phyloP scores from a whole-genome alignment of 2,113 vertebrate genomes.

The Laticauda colubrina region DNA sequence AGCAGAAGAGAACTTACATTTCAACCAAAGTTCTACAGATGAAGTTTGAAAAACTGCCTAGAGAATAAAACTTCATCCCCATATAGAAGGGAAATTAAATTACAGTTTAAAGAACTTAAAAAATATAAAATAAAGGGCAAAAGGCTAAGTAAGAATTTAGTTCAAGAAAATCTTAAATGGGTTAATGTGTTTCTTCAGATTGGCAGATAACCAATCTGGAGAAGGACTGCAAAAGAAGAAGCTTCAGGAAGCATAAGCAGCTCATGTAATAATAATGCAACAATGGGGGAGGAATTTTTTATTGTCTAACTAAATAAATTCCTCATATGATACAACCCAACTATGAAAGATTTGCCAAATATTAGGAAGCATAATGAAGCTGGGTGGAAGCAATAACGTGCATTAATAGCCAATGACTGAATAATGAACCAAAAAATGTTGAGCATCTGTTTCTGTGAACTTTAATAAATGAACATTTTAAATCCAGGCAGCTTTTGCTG shows the following conservation, averaged over 20 bases:
- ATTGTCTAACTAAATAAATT: not conserved
- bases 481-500: slow-evolving; percentile 6
- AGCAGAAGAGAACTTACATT: not conserved
- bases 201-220: not conserved
- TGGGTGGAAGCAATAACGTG: not conserved
- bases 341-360: slow-evolving; percentile 3
- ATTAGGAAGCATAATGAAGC: slow-evolving; percentile 8
- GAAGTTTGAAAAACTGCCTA: not conserved
- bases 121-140: not conserved
- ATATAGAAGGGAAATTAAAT: not conserved
- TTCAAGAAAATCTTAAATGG: not conserved
- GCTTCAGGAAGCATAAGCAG: not conserved
- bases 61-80: not conserved
- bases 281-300: not conserved
- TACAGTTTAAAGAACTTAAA: not conserved
- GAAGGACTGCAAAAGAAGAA: not conserved
- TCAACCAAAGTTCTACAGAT: too few relatives aligned
- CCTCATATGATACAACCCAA: not conserved
- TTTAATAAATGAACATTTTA: slow-evolving; percentile 35
- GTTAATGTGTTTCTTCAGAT: not conserved
- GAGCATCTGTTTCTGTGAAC: slow-evolving; percentile 27
- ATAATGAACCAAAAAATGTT: slow-evolving; percentile 9
- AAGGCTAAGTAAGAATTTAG: not conserved
- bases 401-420: slow-evolving; percentile 16
- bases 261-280: not conserved